A percentile compares a stretch with the other conserved stretches of the same genome.
Evolutionary conservation across 2,113 vertebrate genomes (phyloP).

Genomic region (Larimichthys crocea): DNA sequence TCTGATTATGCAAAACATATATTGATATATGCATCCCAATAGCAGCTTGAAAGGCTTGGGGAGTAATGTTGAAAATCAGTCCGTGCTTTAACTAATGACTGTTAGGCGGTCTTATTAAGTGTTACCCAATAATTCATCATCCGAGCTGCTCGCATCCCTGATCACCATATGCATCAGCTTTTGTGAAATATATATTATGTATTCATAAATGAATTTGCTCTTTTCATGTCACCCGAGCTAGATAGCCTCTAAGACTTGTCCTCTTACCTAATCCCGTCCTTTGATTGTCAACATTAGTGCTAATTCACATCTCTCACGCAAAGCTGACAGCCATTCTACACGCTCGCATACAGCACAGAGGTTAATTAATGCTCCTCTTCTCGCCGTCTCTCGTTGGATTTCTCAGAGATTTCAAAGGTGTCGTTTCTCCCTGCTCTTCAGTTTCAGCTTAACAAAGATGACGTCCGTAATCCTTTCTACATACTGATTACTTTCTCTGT

Average conservation of each 20-base stretch:
- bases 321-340: constrained; percentile 54
- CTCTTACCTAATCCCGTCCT: constrained; percentile 47
- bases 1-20: constrained; percentile 40
- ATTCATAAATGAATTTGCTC: constrained; percentile 52
- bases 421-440: constrained; percentile 37
- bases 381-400: constrained; percentile 23
- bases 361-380: constrained; percentile 60
- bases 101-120: constrained; percentile 18
- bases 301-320: constrained; percentile 33
- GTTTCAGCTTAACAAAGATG: constrained; percentile 29
- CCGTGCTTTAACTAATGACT: constrained; percentile 44
- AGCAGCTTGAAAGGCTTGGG: constrained; percentile 21
- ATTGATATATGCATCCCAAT: constrained; percentile 30
- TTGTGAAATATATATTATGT: constrained; percentile 30
- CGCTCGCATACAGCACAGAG: constrained; percentile 18
- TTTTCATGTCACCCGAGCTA: constrained; percentile 25
- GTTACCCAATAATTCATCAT: constrained; percentile 60
- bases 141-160: constrained; percentile 40
- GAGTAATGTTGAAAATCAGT: constrained; percentile 44
- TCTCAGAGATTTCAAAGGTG: constrained; percentile 62
- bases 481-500: constrained; percentile 58
- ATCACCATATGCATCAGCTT: constrained; percentile 40
- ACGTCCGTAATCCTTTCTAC: constrained; percentile 52
- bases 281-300: constrained; percentile 56
- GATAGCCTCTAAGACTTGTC: constrained; percentile 28